Evolutionary conservation across 2,113 vertebrate species (phyloP), one percentile per base, ranked within the genome.

Genomic region (Macrotis lagotis): DNA sequence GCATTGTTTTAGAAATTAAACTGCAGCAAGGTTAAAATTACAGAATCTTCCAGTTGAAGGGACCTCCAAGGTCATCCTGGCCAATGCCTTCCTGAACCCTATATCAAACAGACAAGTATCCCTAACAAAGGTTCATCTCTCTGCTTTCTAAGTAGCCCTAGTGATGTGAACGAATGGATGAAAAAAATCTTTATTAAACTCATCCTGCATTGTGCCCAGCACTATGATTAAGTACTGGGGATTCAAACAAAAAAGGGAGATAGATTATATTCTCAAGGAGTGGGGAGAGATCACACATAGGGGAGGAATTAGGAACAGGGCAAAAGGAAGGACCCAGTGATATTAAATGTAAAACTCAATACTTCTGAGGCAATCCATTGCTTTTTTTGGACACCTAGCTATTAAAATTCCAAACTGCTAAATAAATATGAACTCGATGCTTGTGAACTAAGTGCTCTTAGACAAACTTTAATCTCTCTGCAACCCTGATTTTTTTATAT

Each of bases 1-100:
- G 37, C 74, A 92, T 95, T 92, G 22, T 94, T 53, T 66, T 90
- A 91, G 91, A 94, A 91, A 55, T 49, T 28, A n/a, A 51, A 28
- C 8, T 12, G n/a, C 48, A 83, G 50, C 8, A 55, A 10, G 7
- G 44, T n/a, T 83, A 5, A n/a, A 88, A n/a, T 24, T 51, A 44
- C 3, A 74, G 48, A 91, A 48, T 12, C 25, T 2, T 25, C 1
- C 10, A 51, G 12, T 25, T 47, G 11, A 83, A 22, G 51, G 31
- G 47, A 2, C 92, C 48, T 74, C 6, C 16, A 31, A 22, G 48
- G 7, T 31, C 28, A 9, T 7, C 19, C 91, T 55, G 66, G 22
- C 47, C 14, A 0, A 7, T 31, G 8, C 44, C 74, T 92, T 59
- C 48, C 37, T 90, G 51, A 90, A 51, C 9, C 22, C 2, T 53